Percentiles rank a stretch among this genome's conserved stretches.
These are phyloP conservation scores for Melinaea menophilus DNA, from an alignment of 2,888 invertebrate genomes.

Conservation along the genomic window DNA sequence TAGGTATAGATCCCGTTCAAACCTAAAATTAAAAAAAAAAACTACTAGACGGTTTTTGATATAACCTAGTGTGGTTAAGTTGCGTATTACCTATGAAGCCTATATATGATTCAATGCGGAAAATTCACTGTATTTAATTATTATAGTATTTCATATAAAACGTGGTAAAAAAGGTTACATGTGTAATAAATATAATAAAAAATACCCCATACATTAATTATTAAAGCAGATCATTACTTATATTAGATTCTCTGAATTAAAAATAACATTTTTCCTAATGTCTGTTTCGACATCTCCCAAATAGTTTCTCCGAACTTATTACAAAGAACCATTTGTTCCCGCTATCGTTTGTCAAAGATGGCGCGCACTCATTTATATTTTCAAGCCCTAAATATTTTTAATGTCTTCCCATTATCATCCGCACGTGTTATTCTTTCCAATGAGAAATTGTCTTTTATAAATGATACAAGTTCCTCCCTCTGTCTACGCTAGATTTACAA, in stretches of 20 bases:
- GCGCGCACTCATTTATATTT: constrained; percentile 61
- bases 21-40: too few relatives aligned
- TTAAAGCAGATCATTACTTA: not conserved
- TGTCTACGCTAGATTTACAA: constrained; percentile 63
- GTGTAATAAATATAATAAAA: too few relatives aligned
- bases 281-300: constrained; percentile 20
- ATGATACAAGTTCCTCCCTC: constrained; percentile 56
- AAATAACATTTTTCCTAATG: constrained; percentile 9
- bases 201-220: not conserved
- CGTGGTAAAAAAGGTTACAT: too few relatives aligned
- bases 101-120: too few relatives aligned
- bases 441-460: constrained; percentile 59
- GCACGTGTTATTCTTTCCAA: constrained; percentile 56
- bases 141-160: too few relatives aligned
- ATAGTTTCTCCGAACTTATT: constrained; percentile 29
- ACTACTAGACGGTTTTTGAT: too few relatives aligned
- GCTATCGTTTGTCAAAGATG: constrained; percentile 58
- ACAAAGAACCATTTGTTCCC: constrained; percentile 33
- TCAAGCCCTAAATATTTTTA: constrained; percentile 63
- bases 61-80: too few relatives aligned
- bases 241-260: constrained; percentile 1
- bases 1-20: too few relatives aligned
- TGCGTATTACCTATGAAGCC: too few relatives aligned
- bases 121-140: too few relatives aligned
- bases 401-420: constrained; percentile 69